Percentiles rank a stretch among this genome's conserved stretches.
Conservation (phyloP, 2,113 vertebrate species). For the Canis aureus region DNA sequence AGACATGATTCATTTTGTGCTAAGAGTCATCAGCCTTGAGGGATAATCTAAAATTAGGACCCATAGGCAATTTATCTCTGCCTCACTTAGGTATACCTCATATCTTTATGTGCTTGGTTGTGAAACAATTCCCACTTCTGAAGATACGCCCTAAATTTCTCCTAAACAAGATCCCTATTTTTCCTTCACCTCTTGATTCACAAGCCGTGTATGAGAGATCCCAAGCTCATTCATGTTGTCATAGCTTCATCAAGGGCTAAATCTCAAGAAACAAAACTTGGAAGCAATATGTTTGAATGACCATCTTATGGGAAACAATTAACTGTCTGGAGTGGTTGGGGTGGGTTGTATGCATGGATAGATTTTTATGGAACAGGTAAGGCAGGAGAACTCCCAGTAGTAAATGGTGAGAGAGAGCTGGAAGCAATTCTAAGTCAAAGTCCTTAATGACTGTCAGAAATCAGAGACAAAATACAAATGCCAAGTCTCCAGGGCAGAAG, state of each 20-base stretch:
- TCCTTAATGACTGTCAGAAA: neutral
- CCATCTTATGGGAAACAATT: neutral
- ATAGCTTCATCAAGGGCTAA: neutral
- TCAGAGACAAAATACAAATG: neutral
- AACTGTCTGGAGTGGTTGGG: neutral
- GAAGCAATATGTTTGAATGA: neutral
- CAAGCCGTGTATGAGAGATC: neutral
- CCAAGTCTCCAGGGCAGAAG: slow-evolving; percentile 28
- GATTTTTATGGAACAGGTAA: neutral
- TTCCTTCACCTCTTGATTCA: neutral
- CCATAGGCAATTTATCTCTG: neutral
- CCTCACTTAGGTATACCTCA: neutral
- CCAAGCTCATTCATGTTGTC: neutral
- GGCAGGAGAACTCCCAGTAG: neutral
- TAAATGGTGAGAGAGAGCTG: neutral
- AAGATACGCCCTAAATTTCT: neutral
- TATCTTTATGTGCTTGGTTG: neutral
- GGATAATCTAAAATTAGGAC: neutral
- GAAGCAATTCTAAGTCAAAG: neutral
- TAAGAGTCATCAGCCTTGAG: neutral
- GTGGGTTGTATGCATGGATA: neutral
- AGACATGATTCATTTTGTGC: neutral
- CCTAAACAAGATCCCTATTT: neutral
- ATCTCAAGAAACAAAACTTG: neutral
- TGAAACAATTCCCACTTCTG: neutral